Conservation (phyloP, 2,797 vertebrate genomes). For the Xiphorhynchus erythropygius region DNA sequence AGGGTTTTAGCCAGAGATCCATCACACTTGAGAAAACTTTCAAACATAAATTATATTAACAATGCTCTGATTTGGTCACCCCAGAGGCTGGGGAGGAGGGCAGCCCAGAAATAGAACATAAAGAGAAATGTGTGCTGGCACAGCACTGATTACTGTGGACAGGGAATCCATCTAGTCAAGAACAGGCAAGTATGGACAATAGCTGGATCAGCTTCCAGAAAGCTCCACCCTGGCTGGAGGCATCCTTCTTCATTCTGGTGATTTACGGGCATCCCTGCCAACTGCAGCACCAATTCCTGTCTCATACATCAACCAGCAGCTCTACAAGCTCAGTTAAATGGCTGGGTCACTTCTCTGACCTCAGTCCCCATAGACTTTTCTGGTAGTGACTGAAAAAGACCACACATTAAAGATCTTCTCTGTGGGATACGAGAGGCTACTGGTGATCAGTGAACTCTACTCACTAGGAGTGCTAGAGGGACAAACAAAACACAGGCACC, state of each 20-base stretch:
- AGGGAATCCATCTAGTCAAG: not conserved
- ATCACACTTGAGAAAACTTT: not conserved
- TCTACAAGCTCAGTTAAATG: not conserved
- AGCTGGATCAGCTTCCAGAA: not conserved
- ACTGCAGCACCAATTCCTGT: not conserved
- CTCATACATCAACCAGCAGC: not conserved
- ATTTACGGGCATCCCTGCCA: not conserved
- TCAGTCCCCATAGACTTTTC: not conserved
- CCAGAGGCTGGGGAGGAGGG: not conserved
- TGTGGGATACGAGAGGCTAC: not conserved
- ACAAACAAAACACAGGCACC: not conserved
- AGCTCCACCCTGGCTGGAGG: slow-evolving; percentile 24
- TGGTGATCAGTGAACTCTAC: not conserved
- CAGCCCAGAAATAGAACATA: not conserved
- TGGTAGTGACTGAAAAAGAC: not conserved
- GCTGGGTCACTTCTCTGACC: not conserved
- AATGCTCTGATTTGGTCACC: not conserved
- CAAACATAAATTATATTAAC: not conserved
- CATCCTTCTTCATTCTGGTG: not conserved
- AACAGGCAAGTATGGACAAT: slow-evolving; percentile 6
- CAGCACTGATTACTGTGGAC: not conserved
- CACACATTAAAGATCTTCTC: not conserved
- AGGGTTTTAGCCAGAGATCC: not conserved
- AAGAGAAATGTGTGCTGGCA: not conserved
- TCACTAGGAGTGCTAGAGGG: not conserved